Conservation (phyloP, 2,113 vertebrate genomes). For the Indicator maculatus region DNA sequence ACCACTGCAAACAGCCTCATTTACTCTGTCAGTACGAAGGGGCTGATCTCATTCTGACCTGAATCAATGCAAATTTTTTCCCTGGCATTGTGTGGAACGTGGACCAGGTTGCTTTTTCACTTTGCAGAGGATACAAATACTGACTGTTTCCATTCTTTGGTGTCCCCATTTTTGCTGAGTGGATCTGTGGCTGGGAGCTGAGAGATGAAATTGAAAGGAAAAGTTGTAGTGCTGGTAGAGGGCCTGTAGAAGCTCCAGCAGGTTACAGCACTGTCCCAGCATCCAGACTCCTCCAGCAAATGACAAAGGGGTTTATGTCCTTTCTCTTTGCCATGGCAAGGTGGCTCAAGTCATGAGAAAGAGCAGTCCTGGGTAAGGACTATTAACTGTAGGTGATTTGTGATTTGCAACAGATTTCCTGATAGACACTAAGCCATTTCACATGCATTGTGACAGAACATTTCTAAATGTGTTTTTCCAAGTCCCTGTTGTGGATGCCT, state of each 20-base stretch:
- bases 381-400: background rate
- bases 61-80: background rate
- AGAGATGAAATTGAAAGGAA: background rate
- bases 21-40: background rate
- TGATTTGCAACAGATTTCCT: background rate
- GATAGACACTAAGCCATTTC: background rate
- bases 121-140: constrained; percentile 18
- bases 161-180: background rate
- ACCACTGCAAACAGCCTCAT: background rate
- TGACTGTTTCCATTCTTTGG: background rate
- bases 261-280: background rate
- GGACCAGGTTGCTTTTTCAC: background rate
- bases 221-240: background rate
- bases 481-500: background rate
- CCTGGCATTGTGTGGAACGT: background rate
- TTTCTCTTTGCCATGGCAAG: background rate
- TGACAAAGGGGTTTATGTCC: rapidly evolving
- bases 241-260: rapidly evolving
- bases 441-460: rapidly evolving
- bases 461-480: background rate
- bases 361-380: background rate
- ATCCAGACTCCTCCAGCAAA: background rate
- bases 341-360: background rate
- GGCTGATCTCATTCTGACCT: background rate
- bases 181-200: background rate